Percentiles rank a stretch among this genome's conserved stretches.
Conservation (phyloP, 2,113 vertebrate species). For the Mesitornis unicolor region DNA sequence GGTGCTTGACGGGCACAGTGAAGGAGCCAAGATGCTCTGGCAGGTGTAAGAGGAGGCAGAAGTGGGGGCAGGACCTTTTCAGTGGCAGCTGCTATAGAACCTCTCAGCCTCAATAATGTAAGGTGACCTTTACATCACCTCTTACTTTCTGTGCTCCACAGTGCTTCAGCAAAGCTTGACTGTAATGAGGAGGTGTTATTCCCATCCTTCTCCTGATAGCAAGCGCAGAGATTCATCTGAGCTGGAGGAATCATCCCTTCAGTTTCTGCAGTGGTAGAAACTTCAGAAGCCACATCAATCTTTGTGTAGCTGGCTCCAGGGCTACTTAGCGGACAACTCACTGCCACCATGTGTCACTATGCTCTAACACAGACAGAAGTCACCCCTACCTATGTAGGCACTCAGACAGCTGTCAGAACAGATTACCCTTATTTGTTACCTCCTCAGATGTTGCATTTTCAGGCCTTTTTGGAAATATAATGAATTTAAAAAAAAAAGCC, state of each 20-base stretch:
- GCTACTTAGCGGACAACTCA: background rate
- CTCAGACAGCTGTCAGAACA: background rate
- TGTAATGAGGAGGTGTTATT: background rate
- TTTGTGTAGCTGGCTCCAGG: background rate
- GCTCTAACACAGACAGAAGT: background rate
- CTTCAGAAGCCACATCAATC: background rate
- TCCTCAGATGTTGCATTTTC: background rate
- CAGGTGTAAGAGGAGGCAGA: background rate
- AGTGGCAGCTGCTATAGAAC: background rate
- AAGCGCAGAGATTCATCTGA: background rate
- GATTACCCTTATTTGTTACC: background rate
- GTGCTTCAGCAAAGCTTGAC: background rate
- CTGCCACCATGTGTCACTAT: background rate
- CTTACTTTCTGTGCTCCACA: background rate
- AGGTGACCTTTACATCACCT: background rate
- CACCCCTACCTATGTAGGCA: background rate
- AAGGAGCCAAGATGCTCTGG: background rate
- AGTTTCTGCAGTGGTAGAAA: background rate
- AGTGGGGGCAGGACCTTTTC: background rate
- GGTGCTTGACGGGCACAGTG: background rate
- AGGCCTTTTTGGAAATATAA: background rate
- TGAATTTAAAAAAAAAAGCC: background rate
- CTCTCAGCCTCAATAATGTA: fast-evolving
- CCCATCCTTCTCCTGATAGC: background rate
- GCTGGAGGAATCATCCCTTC: background rate